Evolutionary conservation across 92 coral and sea anemone genomes (phyloP), one percentile per base, ranked within the genome.

Genomic region (Heteractis magnifica): DNA sequence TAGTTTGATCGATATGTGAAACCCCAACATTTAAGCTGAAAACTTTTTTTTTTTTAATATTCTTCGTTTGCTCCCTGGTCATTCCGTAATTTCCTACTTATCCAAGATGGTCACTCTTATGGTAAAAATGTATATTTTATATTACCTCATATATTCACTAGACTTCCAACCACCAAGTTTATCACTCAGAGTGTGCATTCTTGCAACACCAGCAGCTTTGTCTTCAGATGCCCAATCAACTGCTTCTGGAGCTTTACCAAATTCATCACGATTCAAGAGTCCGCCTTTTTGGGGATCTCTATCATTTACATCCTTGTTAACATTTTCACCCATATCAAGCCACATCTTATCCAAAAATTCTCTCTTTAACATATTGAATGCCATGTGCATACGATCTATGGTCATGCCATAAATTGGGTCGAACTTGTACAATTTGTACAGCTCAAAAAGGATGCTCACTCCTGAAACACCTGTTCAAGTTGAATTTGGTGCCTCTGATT

Each of bases 91-190:
- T n/a, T n/a, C n/a, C n/a, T n/a, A n/a, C n/a, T n/a, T n/a, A n/a
- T n/a, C n/a, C n/a, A n/a, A n/a, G n/a, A n/a, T n/a, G n/a, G n/a
- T n/a, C n/a, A n/a, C n/a, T n/a, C n/a, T n/a, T n/a, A n/a, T n/a
- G n/a, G n/a, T n/a, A n/a, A n/a, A n/a, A n/a, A n/a, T n/a, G n/a
- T n/a, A 58, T 70, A 19, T 49, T 81, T 4, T 85, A 84, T 89
- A 81, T 81, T 83, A 89, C 92, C 79, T 86, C 23, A 78, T 77
- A 80, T 86, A 89, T n/a, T 91, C 92, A 51, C 79, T 84, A 1
- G 92, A 86, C 56, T 89, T 91, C 90, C 92, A 91, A 62, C 90
- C 77, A 11, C 95, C 91, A 3, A 87, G 80, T 80, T 92, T 90
- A 50, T 90, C 91, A 6, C 88, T 90, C 4, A 92, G 78, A 15